phyloP scores from a whole-genome alignment of 2,113 vertebrate genomes.

The Scopus umbretta region DNA sequence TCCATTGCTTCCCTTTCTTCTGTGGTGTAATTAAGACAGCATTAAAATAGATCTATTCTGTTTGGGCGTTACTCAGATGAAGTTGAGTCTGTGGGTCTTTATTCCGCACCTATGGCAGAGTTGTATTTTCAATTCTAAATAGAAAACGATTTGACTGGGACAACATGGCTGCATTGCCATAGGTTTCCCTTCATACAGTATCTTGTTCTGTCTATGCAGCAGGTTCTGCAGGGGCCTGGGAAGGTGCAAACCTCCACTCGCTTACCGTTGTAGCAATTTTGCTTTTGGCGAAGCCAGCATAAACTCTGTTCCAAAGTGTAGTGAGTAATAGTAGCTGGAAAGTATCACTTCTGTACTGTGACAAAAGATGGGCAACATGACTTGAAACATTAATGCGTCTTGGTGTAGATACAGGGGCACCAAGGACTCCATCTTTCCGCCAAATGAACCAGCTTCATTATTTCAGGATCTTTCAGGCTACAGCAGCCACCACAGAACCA shows the following conservation, averaged over 20 bases:
- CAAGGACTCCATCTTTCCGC: not conserved
- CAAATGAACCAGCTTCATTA: not conserved
- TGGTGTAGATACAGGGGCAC: not conserved
- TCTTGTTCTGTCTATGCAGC: not conserved
- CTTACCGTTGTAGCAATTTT: not conserved
- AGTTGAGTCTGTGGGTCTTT: not conserved
- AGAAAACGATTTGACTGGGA: not conserved
- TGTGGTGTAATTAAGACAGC: not conserved
- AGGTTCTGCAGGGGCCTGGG: not conserved
- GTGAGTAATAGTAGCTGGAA: not conserved
- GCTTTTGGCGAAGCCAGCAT: not conserved
- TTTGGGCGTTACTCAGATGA: not conserved
- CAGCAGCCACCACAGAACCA: not conserved
- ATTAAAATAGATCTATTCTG: not conserved
- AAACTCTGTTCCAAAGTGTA: not conserved
- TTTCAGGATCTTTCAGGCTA: not conserved
- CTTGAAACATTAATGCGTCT: not conserved
- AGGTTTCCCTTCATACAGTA: not conserved
- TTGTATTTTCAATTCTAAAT: not conserved
- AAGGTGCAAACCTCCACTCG: not conserved
- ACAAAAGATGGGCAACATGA: not conserved
- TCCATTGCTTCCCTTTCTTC: not conserved
- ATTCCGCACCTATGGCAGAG: not conserved
- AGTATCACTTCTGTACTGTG: not conserved
- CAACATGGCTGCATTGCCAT: fast-evolving